Conservation (phyloP, 2,888 invertebrate species). For the Ecliptopera silaceata region DNA sequence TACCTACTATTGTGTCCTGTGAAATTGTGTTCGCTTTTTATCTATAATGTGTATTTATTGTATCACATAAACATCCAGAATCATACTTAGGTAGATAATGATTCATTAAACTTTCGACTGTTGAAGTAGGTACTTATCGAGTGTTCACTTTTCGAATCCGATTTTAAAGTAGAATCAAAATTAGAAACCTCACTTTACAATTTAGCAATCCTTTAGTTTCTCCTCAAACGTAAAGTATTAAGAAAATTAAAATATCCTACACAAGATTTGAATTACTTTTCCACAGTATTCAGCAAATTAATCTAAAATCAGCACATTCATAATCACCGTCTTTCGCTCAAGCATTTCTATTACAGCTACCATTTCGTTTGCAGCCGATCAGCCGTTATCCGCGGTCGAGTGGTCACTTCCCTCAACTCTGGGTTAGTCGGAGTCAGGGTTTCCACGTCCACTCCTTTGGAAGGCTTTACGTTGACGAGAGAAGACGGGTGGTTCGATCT, state of each 20-base stretch:
- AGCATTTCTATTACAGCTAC: slow-evolving; percentile 5
- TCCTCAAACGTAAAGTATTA: not conserved
- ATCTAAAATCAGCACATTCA: slow-evolving; percentile 2
- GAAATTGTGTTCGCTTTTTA: slow-evolving; percentile 84
- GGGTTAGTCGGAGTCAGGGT: slow-evolving; percentile 98
- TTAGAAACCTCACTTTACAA: slow-evolving; percentile 6
- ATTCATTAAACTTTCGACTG: not conserved
- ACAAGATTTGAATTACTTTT: no score
- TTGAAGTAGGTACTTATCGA: not conserved
- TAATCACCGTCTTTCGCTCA: slow-evolving; percentile 1
- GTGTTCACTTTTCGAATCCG: not conserved
- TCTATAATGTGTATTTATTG: slow-evolving; percentile 46
- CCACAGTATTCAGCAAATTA: no score
- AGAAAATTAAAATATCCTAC: no score
- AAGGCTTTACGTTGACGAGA: slow-evolving; percentile 96
- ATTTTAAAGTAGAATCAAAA: slow-evolving; percentile 14
- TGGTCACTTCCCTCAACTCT: slow-evolving; percentile 94
- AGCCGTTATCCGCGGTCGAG: slow-evolving; percentile 97
- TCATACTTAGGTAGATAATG: slow-evolving; percentile 5
- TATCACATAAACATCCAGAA: slow-evolving; percentile 17
- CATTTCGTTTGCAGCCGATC: slow-evolving; percentile 88
- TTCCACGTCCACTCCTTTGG: slow-evolving; percentile 95
- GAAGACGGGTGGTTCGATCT: slow-evolving; percentile 99
- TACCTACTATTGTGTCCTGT: slow-evolving; percentile 82
- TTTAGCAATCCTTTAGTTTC: slow-evolving; percentile 9